A percentile compares a stretch with the other conserved stretches of the same genome.
Evolutionary conservation across 2,888 invertebrate genomes (phyloP).

Genomic region (Abrostola triplasia): DNA sequence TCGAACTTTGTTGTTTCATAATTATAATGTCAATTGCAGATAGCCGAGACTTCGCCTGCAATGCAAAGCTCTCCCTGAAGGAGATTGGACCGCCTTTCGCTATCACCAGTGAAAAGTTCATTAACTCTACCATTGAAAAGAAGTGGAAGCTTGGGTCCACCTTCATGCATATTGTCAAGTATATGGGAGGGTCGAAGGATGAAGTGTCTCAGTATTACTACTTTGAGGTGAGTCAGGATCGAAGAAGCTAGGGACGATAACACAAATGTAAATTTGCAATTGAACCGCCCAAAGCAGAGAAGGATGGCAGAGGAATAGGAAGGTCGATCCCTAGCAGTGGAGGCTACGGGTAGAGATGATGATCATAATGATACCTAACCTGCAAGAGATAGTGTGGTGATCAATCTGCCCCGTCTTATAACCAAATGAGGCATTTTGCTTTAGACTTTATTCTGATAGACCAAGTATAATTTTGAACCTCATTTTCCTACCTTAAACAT

Average conservation of each 20-base stretch:
- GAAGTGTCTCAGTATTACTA: conserved; percentile 76
- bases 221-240: conserved; percentile 69
- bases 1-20: not conserved
- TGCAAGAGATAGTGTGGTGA: too few species aligned
- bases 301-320: too few species aligned
- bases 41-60: conserved; percentile 63
- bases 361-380: too few species aligned
- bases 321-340: too few species aligned
- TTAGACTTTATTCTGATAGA: too few species aligned
- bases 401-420: too few species aligned
- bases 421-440: too few species aligned
- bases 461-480: too few species aligned
- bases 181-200: conserved; percentile 67
- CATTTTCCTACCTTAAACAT: not conserved
- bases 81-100: conserved; percentile 65
- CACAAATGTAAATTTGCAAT: too few species aligned
- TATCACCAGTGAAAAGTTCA: conserved; percentile 66
- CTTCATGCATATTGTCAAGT: conserved; percentile 69
- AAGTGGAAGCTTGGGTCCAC: conserved; percentile 71
- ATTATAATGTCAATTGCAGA: conserved; percentile 48
- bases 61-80: conserved; percentile 62
- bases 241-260: too few species aligned
- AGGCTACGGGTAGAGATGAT: too few species aligned
- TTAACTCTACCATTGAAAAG: conserved; percentile 70
- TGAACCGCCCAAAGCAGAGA: too few species aligned